These are phyloP conservation scores for Bombycilla garrulus DNA, from an alignment of 2,113 vertebrate genomes.

Conservation along the genomic window DNA sequence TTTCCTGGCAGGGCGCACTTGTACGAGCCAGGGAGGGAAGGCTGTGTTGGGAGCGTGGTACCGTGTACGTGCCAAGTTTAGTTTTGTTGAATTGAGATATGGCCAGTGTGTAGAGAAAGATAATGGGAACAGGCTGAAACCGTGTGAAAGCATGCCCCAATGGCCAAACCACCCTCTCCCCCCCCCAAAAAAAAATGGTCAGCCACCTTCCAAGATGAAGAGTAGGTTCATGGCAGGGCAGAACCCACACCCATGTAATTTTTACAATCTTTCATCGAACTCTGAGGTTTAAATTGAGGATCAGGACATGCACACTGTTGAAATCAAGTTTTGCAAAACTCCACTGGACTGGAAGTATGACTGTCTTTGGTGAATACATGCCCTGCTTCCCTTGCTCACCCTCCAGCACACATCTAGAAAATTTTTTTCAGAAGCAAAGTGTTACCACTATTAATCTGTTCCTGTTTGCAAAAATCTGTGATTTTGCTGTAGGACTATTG, in stretches of 20 bases:
- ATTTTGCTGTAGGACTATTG: neutral
- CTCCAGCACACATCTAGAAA: neutral
- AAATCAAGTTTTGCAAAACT: slow-evolving; percentile 30
- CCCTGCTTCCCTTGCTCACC: neutral
- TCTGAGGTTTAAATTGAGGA: neutral
- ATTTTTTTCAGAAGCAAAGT: neutral
- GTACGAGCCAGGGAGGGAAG: neutral
- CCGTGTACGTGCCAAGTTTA: neutral
- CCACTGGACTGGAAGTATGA: neutral
- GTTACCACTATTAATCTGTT: neutral
- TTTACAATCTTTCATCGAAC: neutral
- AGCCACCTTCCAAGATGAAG: neutral
- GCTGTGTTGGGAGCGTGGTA: accelerated
- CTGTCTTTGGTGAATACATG: neutral
- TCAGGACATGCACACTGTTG: neutral
- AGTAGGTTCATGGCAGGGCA: neutral
- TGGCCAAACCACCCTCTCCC: neutral
- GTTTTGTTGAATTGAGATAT: neutral
- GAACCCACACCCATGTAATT: neutral
- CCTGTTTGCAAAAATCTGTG: neutral
- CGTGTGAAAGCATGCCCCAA: neutral
- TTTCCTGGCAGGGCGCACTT: neutral
- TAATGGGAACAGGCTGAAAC: neutral
- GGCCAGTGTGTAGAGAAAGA: neutral
- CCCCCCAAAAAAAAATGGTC: neutral